Evolutionary conservation across 2,797 vertebrate species (phyloP).

Genomic region (Myripristis murdjan): DNA sequence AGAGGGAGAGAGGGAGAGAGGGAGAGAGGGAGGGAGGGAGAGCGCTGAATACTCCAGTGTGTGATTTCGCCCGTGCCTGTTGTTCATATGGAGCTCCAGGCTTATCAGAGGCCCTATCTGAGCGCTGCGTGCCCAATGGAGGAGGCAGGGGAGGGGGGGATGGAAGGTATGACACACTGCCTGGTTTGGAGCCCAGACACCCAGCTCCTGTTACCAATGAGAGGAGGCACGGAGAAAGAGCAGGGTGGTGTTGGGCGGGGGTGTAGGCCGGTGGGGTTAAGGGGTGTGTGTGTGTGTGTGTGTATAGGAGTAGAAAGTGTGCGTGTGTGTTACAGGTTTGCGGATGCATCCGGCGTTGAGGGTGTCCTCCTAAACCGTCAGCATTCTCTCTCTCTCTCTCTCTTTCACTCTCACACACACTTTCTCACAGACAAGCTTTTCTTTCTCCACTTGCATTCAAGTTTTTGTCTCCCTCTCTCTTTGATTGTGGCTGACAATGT

Average conservation of each 20-base stretch:
- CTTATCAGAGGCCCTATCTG: slow-evolving; percentile 76
- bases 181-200: slow-evolving; percentile 64
- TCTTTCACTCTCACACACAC: background rate
- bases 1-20: background rate
- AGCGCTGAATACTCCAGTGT: too few relatives aligned
- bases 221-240: slow-evolving; percentile 54
- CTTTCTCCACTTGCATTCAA: background rate
- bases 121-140: slow-evolving; percentile 51
- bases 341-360: slow-evolving; percentile 5
- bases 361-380: slow-evolving; percentile 1
- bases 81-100: slow-evolving; percentile 45
- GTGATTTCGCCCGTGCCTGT: slow-evolving; percentile 26
- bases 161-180: slow-evolving; percentile 79
- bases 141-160: slow-evolving; percentile 37
- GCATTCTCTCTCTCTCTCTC: slow-evolving; percentile 5
- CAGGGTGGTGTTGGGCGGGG: slow-evolving; percentile 35
- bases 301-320: slow-evolving; percentile 2
- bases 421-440: too few relatives aligned
- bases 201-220: slow-evolving; percentile 76
- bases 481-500: background rate
- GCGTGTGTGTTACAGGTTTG: slow-evolving; percentile 3
- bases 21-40: background rate
- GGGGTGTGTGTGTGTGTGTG: background rate
- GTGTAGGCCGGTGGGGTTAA: slow-evolving; percentile 19
- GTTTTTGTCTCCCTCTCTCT: too few relatives aligned